A percentile compares a stretch with the other conserved stretches of the same genome.
These are phyloP conservation scores for Zapus hudsonius DNA, from an alignment of 2,113 vertebrate species.

Conservation along the genomic window DNA sequence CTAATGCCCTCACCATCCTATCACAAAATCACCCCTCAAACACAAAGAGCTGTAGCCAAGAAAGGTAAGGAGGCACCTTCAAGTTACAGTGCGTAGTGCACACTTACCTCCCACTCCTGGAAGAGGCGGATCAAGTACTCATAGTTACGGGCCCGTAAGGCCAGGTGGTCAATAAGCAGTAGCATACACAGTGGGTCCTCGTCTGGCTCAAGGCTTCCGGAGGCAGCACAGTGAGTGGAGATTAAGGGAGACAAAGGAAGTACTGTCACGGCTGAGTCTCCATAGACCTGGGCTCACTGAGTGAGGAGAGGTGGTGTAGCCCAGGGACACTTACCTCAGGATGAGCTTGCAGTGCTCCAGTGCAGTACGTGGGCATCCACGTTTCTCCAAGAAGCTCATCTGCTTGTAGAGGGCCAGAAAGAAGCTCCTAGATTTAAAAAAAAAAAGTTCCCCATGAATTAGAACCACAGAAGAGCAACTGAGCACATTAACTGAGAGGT, in stretches of 20 bases:
- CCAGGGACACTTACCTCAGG: constrained; percentile 87
- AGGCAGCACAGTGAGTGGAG: neutral
- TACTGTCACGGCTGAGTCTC: neutral
- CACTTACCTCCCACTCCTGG: constrained; percentile 95
- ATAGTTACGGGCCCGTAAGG: constrained; percentile 92
- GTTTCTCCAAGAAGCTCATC: constrained; percentile 96
- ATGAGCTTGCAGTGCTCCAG: constrained; percentile 98
- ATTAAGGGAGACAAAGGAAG: neutral
- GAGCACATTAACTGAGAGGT: neutral
- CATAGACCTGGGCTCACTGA: rapidly evolving
- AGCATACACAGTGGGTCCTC: constrained; percentile 95
- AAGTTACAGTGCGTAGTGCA: rapidly evolving
- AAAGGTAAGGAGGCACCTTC: neutral
- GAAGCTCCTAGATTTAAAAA: constrained; percentile 89
- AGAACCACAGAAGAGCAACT: neutral
- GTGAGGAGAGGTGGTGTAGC: rapidly evolving
- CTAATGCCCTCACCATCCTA: rapidly evolving
- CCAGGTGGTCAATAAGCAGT: constrained; percentile 93
- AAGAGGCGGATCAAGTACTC: constrained; percentile 90
- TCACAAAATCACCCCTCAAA: too few relatives aligned
- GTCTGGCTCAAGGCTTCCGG: constrained; percentile 93
- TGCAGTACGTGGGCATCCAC: constrained; percentile 96
- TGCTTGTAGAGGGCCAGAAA: constrained; percentile 97
- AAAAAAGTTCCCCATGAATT: neutral
- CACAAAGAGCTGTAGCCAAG: too few relatives aligned